phyloP scores from a whole-genome alignment of 2,888 invertebrate species.

The Plagodis pulveraria region DNA sequence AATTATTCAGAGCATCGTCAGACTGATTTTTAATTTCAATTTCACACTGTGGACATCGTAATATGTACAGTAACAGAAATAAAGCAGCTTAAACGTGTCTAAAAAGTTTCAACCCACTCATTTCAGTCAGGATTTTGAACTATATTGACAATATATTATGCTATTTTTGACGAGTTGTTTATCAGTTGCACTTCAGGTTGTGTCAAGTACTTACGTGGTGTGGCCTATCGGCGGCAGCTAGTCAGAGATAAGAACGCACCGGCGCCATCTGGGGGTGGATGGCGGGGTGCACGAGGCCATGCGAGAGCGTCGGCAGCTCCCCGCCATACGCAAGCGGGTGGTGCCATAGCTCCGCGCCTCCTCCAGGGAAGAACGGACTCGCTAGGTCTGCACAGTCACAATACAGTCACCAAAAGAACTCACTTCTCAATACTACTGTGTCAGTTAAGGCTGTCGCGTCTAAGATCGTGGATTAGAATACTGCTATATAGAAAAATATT shows the following conservation, averaged over 20 bases:
- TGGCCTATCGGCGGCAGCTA: slow-evolving; percentile 94
- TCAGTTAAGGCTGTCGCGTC: slow-evolving; percentile 26
- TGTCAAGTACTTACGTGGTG: slow-evolving; percentile 85
- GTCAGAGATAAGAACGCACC: slow-evolving; percentile 98
- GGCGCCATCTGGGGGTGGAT: slow-evolving; percentile 98
- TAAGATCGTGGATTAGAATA: slow-evolving; percentile 31
- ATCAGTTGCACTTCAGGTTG: not conserved
- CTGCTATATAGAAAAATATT: slow-evolving; percentile 53
- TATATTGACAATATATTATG: not conserved
- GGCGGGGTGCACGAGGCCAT: slow-evolving; percentile 97
- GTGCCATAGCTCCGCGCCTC: slow-evolving; percentile 97
- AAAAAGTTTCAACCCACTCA: too few relatives aligned
- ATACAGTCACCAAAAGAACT: slow-evolving; percentile 25
- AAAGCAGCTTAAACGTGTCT: too few relatives aligned
- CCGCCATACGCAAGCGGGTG: slow-evolving; percentile 92
- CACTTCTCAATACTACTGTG: slow-evolving; percentile 33
- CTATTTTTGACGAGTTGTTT: not conserved
- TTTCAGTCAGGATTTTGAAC: too few relatives aligned
- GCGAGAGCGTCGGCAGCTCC: slow-evolving; percentile 94
- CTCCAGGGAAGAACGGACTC: slow-evolving; percentile 96
- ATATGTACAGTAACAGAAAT: too few relatives aligned
- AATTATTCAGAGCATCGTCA: too few relatives aligned
- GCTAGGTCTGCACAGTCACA: slow-evolving; percentile 91
- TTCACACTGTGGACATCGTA: too few relatives aligned
- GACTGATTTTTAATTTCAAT: too few relatives aligned